phyloP scores from a whole-genome alignment of 2,888 invertebrate species.

The Rhodophaea formosa region DNA sequence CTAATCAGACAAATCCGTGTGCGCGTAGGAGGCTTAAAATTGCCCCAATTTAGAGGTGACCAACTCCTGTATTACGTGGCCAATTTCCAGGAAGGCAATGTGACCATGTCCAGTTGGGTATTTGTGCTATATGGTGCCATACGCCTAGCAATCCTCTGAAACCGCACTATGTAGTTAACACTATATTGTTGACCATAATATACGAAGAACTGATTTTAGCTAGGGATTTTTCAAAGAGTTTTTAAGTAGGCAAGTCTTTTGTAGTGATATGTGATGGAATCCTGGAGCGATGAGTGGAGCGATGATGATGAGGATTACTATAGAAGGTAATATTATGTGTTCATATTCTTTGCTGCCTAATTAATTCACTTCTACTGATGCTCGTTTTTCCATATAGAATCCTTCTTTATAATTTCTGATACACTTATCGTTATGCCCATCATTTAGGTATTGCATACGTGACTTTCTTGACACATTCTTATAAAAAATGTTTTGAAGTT shows the following conservation, averaged over 20 bases:
- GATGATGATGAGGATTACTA: conserved; percentile 2
- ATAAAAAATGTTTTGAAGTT: too few relatives aligned
- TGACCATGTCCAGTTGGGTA: neutral
- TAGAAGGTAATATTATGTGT: neutral
- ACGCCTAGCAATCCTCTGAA: neutral
- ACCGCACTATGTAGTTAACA: too few relatives aligned
- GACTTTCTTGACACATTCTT: too few relatives aligned
- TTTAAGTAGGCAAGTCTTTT: too few relatives aligned
- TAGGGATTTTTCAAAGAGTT: too few relatives aligned
- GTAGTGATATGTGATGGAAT: neutral
- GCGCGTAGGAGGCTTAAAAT: conserved; percentile 26
- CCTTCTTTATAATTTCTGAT: too few relatives aligned
- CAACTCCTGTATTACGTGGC: conserved; percentile 32
- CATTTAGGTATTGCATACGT: too few relatives aligned
- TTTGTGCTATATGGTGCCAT: neutral
- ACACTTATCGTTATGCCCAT: too few relatives aligned
- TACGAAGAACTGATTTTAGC: too few relatives aligned
- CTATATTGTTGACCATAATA: too few relatives aligned
- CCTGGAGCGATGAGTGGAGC: conserved; percentile 3
- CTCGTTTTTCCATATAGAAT: too few relatives aligned
- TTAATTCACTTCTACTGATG: too few relatives aligned
- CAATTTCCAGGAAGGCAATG: conserved; percentile 38
- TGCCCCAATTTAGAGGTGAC: conserved; percentile 43
- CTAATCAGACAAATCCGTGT: conserved; percentile 1
- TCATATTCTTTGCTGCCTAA: neutral